Conservation (phyloP, 2,888 invertebrate genomes). For the Poecilus cupreus region DNA sequence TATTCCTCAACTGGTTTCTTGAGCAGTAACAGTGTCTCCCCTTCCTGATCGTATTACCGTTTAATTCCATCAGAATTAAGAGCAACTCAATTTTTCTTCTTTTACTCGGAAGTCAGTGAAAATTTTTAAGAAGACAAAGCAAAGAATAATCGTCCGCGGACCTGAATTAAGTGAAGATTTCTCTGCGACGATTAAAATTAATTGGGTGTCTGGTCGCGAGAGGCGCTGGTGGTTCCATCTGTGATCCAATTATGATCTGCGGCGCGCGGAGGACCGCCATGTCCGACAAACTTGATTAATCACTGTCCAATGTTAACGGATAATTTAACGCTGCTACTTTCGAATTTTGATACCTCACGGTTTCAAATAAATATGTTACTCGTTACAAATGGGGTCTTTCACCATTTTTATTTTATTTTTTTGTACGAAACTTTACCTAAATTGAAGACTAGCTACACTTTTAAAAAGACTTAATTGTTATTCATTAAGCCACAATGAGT, state of each 20-base stretch:
- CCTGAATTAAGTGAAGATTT: slow-evolving; percentile 40
- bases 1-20: background rate
- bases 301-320: background rate
- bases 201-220: slow-evolving; percentile 44
- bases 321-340: no score
- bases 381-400: no score
- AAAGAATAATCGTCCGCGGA: slow-evolving; percentile 30
- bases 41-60: slow-evolving; percentile 18
- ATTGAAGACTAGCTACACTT: no score
- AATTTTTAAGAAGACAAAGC: slow-evolving; percentile 8
- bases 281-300: slow-evolving; percentile 46
- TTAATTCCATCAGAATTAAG: slow-evolving; percentile 21
- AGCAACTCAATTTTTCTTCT: slow-evolving; percentile 25
- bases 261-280: background rate
- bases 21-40: background rate
- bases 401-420: no score
- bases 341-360: no score
- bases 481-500: no score
- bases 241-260: slow-evolving; percentile 48
- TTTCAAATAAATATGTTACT: no score
- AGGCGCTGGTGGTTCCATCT: slow-evolving; percentile 20
- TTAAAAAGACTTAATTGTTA: no score
- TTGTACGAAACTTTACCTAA: no score
- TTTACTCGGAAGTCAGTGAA: background rate
- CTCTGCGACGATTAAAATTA: slow-evolving; percentile 47